Percentiles rank a stretch among this genome's conserved stretches.
Conservation (phyloP, 2,888 invertebrate genomes). For the Heteropelma amictum region DNA sequence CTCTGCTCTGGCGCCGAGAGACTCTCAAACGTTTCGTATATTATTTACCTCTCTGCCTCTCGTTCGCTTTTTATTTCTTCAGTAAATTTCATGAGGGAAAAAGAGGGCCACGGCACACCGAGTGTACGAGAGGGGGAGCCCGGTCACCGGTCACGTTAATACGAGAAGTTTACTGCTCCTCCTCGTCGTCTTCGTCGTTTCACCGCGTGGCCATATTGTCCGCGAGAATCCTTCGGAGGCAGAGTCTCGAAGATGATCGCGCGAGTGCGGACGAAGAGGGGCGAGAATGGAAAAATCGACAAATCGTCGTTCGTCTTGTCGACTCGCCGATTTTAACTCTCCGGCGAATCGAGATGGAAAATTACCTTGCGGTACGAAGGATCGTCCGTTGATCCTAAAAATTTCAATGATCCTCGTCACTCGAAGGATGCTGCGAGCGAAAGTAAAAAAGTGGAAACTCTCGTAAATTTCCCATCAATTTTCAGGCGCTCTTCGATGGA, state of each 20-base stretch:
- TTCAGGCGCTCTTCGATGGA: no score
- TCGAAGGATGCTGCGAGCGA: no score
- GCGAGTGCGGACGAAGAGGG: constrained; percentile 2
- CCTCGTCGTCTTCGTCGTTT: constrained; percentile 24
- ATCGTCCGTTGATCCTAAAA: no score
- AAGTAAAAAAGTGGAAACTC: no score
- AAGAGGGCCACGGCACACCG: constrained; percentile 7
- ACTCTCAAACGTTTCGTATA: constrained; percentile 55
- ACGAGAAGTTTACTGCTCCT: constrained; percentile 58
- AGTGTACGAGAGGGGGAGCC: constrained; percentile 8
- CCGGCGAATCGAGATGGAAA: no score
- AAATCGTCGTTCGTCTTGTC: no score
- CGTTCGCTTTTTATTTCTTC: constrained; percentile 58
- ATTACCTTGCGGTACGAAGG: no score
- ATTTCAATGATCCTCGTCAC: no score
- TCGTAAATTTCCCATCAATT: no score
- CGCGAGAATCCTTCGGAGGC: constrained; percentile 2
- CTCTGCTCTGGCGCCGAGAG: constrained; percentile 52
- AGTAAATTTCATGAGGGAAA: constrained; percentile 57
- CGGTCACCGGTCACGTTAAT: constrained; percentile 59
- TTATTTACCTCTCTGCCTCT: constrained; percentile 58
- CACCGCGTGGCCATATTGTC: constrained; percentile 14
- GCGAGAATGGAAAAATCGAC: not conserved
- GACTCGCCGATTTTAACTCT: no score
- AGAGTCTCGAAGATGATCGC: no score